phyloP scores from a whole-genome alignment of 1,140 invertebrate genomes.

The Neodiprion lecontei region DNA sequence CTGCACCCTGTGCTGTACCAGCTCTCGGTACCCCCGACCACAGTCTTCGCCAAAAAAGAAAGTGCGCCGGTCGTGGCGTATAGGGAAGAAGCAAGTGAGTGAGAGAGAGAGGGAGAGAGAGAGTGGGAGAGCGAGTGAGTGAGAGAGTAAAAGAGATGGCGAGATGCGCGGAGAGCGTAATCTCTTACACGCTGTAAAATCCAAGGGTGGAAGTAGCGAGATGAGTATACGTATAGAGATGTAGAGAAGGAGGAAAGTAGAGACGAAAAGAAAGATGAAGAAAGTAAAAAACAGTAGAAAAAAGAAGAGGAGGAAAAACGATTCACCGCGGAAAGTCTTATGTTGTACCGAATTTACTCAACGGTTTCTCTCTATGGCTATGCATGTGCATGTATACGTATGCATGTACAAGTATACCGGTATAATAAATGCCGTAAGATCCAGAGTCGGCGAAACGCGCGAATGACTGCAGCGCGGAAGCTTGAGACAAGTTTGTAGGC shows the following conservation, averaged over 20 bases:
- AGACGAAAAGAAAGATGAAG: not conserved
- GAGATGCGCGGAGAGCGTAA: conserved; percentile 23
- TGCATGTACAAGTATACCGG: no score
- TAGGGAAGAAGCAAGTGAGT: conserved; percentile 26
- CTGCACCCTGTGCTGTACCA: conserved; percentile 15
- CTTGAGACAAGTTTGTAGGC: not conserved
- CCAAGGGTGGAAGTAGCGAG: conserved; percentile 26
- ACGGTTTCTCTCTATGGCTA: not conserved
- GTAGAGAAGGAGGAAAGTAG: not conserved
- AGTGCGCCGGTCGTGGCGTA: conserved; percentile 21
- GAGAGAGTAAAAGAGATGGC: conserved; percentile 40
- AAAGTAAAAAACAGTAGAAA: not conserved
- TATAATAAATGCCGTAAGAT: no score
- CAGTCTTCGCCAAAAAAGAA: conserved; percentile 21
- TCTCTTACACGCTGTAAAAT: conserved; percentile 38
- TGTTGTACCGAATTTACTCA: not conserved
- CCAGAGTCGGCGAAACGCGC: not conserved
- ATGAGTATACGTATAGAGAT: not conserved
- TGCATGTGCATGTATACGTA: not conserved
- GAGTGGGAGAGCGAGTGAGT: conserved; percentile 32
- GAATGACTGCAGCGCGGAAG: not conserved
- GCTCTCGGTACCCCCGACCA: conserved; percentile 20
- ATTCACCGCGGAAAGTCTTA: not conserved
- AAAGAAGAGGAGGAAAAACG: not conserved
- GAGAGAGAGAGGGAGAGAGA: conserved; percentile 32